phyloP scores from a whole-genome alignment of 2,797 vertebrate species.

The Anabacerthia variegaticeps region DNA sequence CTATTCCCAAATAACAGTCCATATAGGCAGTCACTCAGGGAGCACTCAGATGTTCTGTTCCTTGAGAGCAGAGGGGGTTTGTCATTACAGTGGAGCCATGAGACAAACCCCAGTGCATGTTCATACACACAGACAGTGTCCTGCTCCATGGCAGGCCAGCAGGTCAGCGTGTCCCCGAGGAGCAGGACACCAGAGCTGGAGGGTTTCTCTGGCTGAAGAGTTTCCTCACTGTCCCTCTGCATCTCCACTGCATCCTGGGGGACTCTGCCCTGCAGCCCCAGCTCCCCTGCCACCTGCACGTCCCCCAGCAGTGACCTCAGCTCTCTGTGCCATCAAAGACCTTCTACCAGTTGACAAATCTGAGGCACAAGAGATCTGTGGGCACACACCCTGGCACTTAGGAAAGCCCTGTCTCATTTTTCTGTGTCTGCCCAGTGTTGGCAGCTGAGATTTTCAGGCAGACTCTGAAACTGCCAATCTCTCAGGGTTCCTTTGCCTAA shows the following conservation, averaged over 20 bases:
- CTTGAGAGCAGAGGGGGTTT: not conserved
- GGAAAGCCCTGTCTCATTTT: not conserved
- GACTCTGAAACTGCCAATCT: not conserved
- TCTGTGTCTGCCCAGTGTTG: not conserved
- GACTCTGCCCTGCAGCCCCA: not conserved
- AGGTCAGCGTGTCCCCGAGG: not conserved
- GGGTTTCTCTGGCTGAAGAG: not conserved
- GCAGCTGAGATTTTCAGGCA: not conserved
- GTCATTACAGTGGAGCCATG: not conserved
- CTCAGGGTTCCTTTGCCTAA: not conserved
- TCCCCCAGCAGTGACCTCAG: not conserved
- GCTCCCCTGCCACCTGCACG: not conserved
- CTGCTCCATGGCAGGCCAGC: not conserved
- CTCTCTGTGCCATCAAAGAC: not conserved
- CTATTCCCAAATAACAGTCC: not conserved
- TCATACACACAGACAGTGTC: not conserved
- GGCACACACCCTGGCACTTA: not conserved
- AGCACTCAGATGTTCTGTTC: not conserved
- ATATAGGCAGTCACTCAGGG: not conserved
- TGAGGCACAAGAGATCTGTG: not conserved
- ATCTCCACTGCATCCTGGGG: not conserved
- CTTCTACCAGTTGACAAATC: not conserved
- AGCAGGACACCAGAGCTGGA: accelerated
- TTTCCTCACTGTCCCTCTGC: not conserved
- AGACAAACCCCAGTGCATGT: not conserved